Conservation (phyloP, 2,888 invertebrate genomes). For the Brachyptera risi region DNA sequence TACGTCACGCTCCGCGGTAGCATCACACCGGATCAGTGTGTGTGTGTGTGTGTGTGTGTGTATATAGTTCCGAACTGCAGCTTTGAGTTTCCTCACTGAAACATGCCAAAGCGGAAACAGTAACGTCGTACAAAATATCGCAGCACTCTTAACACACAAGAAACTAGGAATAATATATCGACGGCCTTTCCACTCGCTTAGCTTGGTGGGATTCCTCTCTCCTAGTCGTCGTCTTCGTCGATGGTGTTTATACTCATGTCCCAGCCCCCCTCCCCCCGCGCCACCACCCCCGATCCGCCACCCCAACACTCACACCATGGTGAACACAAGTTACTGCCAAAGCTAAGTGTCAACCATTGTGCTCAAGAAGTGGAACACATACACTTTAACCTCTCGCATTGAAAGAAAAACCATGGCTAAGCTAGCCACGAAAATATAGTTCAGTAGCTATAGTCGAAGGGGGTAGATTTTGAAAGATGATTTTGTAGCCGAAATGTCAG, state of each 20-base stretch:
- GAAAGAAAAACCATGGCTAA: background rate
- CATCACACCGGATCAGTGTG: constrained; percentile 12
- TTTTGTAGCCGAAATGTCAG: background rate
- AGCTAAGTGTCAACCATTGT: constrained; percentile 18
- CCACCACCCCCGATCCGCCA: background rate
- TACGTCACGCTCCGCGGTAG: background rate
- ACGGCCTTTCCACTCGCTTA: constrained; percentile 24
- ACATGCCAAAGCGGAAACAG: constrained; percentile 17
- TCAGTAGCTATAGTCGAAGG: background rate
- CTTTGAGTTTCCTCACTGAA: too few relatives aligned
- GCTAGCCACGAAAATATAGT: background rate
- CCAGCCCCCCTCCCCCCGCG: background rate
- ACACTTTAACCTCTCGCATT: constrained; percentile 12
- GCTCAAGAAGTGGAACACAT: constrained; percentile 21
- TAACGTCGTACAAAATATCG: constrained; percentile 14
- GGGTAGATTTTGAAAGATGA: constrained; percentile 5
- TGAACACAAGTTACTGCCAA: constrained; percentile 19
- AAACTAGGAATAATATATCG: constrained; percentile 19
- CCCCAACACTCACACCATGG: background rate
- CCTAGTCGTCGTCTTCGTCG: background rate
- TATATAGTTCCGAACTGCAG: too few relatives aligned
- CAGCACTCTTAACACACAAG: constrained; percentile 4
- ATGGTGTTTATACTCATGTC: background rate
- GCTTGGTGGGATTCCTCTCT: background rate
- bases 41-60: too few relatives aligned